phyloP scores from a whole-genome alignment of 2,113 vertebrate genomes.

The Axis porcinus region DNA sequence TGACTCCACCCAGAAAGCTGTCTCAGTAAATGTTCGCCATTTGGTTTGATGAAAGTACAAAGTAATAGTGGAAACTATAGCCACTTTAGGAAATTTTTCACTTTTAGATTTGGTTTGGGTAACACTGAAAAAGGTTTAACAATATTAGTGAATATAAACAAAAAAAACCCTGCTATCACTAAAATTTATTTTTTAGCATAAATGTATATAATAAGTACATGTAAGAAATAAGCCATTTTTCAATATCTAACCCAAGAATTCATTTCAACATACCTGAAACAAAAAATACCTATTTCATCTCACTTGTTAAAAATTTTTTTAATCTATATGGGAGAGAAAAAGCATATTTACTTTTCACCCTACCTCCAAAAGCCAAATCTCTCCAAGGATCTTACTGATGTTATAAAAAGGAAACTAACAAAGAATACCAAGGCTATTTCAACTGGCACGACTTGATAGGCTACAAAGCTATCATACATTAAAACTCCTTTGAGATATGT shows the following conservation, averaged over 20 bases:
- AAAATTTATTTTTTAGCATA: constrained; percentile 3
- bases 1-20: neutral
- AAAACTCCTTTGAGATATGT: neutral
- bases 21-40: neutral
- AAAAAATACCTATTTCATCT: neutral
- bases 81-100: neutral
- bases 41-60: neutral
- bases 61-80: neutral
- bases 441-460: neutral
- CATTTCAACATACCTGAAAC: constrained; percentile 13
- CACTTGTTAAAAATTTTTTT: neutral
- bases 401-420: neutral
- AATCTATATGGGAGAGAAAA: neutral
- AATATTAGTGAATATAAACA: constrained; percentile 21
- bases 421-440: neutral
- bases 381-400: neutral
- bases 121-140: neutral
- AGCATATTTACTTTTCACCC: neutral
- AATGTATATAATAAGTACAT: neutral
- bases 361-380: neutral
- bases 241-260: constrained; percentile 18
- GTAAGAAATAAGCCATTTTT: neutral
- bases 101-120: constrained; percentile 14
- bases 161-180: neutral
- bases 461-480: neutral